Base-by-base conservation (phyloP, 2,797 vertebrate species). In the Lerista edwardsae region DNA sequence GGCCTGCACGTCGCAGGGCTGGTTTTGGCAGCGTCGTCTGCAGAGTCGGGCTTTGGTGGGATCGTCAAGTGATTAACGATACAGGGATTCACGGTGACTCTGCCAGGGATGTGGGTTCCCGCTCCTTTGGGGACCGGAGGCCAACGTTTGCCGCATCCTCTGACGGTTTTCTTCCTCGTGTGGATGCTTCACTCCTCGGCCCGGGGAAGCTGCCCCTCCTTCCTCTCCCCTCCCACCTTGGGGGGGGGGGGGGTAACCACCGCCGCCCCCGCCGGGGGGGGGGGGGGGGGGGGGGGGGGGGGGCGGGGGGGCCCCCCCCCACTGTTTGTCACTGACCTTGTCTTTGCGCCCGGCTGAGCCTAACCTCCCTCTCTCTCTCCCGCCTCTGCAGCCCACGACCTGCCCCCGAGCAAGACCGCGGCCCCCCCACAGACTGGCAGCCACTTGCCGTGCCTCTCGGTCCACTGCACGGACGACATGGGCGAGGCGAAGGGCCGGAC, bases 391-490 rank as follows among this genome's bases (percentile, higher is more conserved):
- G 98, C 97, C 94, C 97, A 97, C 0, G 98, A 98, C 90, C 96
- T 98, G 93, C 96, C 97, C 87, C 96, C 97, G 89, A 98, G 93
- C 94, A 99, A 99, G 96, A 92, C 95, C 92, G 88, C 96, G 71
- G 94, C 96, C 59, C 73, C 95, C 17, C 96, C 97, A 88, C 96
- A 96, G 95, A 95, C 94, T 21, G 98, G 98, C 93, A 97, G 96
- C 96, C 98, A 99, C 96, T 96, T 99, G 96, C 98, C 98, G 97
- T 98, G 98, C 95, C 98, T 99, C 93, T 98, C 98, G 7, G 98
- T 99, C 91, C 98, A 99, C 97, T 99, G 98, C 97, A 99, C 98
- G 68, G 98, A 99, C 44, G 98, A 98, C 92, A 96, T 99, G 95
- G 97, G 97, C 44, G 98, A 99, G 84, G 95, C 97, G 88, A 99